Conservation (phyloP, 2,797 vertebrate species). For the Centroberyx gerrardi region DNA sequence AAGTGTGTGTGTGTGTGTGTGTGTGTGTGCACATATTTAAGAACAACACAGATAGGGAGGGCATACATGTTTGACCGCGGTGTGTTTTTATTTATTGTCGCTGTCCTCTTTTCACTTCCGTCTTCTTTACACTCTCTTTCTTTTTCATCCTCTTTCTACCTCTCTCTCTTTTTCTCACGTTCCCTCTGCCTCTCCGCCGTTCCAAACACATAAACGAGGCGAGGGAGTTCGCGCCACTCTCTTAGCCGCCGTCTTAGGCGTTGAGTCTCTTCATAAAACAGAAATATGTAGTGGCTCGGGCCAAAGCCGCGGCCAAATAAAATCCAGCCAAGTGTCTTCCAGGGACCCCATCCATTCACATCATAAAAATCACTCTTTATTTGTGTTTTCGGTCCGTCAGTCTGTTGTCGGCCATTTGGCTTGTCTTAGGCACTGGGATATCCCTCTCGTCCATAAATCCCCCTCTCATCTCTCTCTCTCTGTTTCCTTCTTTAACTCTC, state of each 20-base stretch:
- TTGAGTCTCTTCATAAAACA: constrained; percentile 83
- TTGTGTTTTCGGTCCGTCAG: constrained; percentile 77
- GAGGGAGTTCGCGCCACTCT: constrained; percentile 59
- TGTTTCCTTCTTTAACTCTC: constrained; percentile 47
- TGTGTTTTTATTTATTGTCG: constrained; percentile 19
- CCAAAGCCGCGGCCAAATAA: constrained; percentile 79
- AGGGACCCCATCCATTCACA: constrained; percentile 78
- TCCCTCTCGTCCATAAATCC: constrained; percentile 78
- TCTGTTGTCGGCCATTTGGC: constrained; percentile 77
- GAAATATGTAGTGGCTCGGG: constrained; percentile 82
- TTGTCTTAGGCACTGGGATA: constrained; percentile 75
- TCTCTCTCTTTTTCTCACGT: constrained; percentile 12
- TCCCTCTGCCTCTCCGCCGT: constrained; percentile 13
- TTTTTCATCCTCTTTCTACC: neutral
- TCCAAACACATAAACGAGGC: constrained; percentile 27
- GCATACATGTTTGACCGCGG: neutral
- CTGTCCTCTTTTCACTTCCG: neutral
- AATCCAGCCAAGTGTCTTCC: constrained; percentile 79
- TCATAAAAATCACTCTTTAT: constrained; percentile 83
- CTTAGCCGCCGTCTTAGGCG: constrained; percentile 71
- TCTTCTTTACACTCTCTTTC: neutral
- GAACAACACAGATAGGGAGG: too few relatives aligned
- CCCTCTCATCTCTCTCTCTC: constrained; percentile 52
- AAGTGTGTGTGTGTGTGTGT: too few relatives aligned
- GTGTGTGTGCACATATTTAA: too few relatives aligned